These are phyloP conservation scores for Stratiolaelaps scimitus DNA, from an alignment of 1,140 invertebrate genomes.

Conservation along the genomic window DNA sequence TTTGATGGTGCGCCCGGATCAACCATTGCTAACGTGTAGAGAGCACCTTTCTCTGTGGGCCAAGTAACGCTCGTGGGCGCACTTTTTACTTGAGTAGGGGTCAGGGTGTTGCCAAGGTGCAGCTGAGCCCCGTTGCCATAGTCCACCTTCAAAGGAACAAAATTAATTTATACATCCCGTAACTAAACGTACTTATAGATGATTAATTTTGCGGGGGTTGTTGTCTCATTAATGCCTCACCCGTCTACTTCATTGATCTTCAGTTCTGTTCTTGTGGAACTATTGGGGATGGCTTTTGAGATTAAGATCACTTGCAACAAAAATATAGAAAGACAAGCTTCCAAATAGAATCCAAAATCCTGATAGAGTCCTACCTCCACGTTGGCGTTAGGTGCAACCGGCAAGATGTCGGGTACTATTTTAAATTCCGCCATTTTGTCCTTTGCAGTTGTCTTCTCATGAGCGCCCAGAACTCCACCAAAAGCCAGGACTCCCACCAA, in stretches of 20 bases:
- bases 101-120: slow-evolving; percentile 33
- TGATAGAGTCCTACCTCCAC: not conserved
- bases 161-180: too few relatives aligned
- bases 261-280: too few relatives aligned
- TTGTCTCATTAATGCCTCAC: too few relatives aligned
- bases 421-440: not conserved
- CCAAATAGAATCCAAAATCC: too few relatives aligned
- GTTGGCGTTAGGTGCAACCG: not conserved
- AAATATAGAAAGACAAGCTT: too few relatives aligned
- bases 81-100: not conserved
- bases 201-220: too few relatives aligned
- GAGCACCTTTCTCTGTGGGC: slow-evolving; percentile 37
- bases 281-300: too few relatives aligned
- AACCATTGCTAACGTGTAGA: slow-evolving; percentile 62
- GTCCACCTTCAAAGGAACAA: slow-evolving; percentile 30
- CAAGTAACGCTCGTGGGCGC: slow-evolving; percentile 35
- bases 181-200: too few relatives aligned
- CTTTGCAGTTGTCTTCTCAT: not conserved
- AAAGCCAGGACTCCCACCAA: not conserved
- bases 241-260: too few relatives aligned
- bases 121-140: slow-evolving; percentile 32
- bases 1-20: slow-evolving; percentile 42
- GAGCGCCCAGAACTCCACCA: not conserved
- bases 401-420: slow-evolving; percentile 6
- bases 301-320: too few relatives aligned